A percentile compares a stretch with the other conserved stretches of the same genome.
phyloP scores from a whole-genome alignment of 2,888 invertebrate genomes.

The Eupelmus urozonus region DNA sequence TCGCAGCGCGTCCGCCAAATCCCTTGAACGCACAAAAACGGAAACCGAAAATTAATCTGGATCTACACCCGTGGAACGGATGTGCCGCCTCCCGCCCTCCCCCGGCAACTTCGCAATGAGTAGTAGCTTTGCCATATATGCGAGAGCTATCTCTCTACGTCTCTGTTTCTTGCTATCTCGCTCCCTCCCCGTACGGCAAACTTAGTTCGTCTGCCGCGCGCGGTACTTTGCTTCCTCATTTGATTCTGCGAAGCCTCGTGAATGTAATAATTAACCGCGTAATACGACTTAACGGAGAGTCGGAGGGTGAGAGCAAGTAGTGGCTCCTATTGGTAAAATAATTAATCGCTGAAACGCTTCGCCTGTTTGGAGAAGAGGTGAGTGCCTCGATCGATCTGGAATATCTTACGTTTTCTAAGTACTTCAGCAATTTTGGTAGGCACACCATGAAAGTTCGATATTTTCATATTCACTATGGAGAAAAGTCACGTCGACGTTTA shows the following conservation, averaged over 20 bases:
- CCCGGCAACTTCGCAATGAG: constrained; percentile 62
- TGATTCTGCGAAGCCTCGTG: constrained; percentile 62
- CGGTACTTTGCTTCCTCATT: constrained; percentile 54
- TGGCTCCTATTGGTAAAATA: constrained; percentile 37
- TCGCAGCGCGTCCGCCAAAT: constrained; percentile 52
- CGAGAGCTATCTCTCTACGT: not conserved
- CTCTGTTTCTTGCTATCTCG: constrained; percentile 1
- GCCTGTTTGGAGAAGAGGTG: too few species aligned
- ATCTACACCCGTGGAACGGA: constrained; percentile 57
- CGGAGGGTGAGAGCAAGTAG: not conserved
- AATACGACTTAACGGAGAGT: constrained; percentile 53
- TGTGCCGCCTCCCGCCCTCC: constrained; percentile 20
- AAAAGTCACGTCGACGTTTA: too few species aligned
- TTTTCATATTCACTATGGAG: too few species aligned
- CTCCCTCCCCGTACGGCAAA: constrained; percentile 4
- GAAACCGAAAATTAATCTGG: constrained; percentile 72
- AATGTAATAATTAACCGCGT: constrained; percentile 67
- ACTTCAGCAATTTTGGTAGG: too few species aligned
- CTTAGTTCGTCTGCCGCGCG: constrained; percentile 19
- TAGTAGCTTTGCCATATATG: constrained; percentile 65
- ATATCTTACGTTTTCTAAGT: too few species aligned
- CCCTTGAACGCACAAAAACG: constrained; percentile 70
- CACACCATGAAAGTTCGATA: too few species aligned
- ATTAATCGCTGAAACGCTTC: constrained; percentile 37
- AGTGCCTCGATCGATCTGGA: too few species aligned